These are phyloP conservation scores for Diaperis boleti DNA, from an alignment of 2,888 invertebrate species.

Conservation along the genomic window DNA sequence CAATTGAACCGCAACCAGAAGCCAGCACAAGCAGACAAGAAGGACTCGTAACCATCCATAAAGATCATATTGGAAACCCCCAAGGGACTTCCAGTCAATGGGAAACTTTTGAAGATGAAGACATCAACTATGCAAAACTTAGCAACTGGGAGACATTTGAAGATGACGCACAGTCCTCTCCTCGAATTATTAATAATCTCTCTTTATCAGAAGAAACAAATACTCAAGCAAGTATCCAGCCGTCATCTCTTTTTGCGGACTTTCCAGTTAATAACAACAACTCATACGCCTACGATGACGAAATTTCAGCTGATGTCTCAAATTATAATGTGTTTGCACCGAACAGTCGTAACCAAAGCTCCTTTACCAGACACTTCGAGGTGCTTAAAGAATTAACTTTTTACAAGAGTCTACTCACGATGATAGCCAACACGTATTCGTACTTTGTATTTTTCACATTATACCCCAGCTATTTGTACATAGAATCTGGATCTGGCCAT, in stretches of 20 bases:
- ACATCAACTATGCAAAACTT: constrained; percentile 28
- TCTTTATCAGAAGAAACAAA: constrained; percentile 47
- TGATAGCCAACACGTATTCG: constrained; percentile 70
- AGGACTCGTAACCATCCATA: background rate
- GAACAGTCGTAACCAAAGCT: constrained; percentile 37
- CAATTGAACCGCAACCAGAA: constrained; percentile 16
- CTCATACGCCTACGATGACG: constrained; percentile 61
- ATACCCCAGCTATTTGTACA: constrained; percentile 69
- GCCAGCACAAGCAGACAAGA: constrained; percentile 4
- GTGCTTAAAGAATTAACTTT: constrained; percentile 64
- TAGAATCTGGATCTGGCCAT: constrained; percentile 52
- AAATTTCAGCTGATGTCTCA: constrained; percentile 43
- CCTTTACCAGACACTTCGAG: constrained; percentile 43
- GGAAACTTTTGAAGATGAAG: constrained; percentile 50
- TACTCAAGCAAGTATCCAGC: constrained; percentile 47
- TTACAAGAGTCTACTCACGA: constrained; percentile 70
- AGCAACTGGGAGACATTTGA: constrained; percentile 52
- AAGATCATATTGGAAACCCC: background rate
- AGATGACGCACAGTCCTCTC: constrained; percentile 45
- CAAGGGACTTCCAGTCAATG: background rate
- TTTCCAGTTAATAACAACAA: constrained; percentile 68
- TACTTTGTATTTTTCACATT: constrained; percentile 68
- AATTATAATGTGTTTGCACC: constrained; percentile 59
- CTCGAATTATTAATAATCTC: constrained; percentile 46
- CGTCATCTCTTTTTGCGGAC: constrained; percentile 69